A percentile compares a stretch with the other conserved stretches of the same genome.
Evolutionary conservation across 1,140 invertebrate genomes (phyloP).

Genomic region (Oryzaephilus surinamensis): DNA sequence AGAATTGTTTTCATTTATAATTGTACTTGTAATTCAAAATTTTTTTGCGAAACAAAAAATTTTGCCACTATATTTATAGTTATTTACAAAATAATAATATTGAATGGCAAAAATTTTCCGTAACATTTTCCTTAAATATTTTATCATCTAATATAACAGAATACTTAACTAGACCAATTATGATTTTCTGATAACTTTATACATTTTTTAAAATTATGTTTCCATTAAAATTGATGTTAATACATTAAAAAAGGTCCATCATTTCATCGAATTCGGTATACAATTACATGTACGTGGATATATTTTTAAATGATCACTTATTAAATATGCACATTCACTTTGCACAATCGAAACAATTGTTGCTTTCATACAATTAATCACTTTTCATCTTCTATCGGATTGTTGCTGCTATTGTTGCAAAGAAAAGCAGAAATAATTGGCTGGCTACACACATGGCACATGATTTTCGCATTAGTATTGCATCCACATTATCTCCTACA

Average conservation of each 20-base stretch:
- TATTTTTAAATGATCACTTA: constrained; percentile 10
- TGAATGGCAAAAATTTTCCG: constrained; percentile 3
- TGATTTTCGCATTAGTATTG: constrained; percentile 34
- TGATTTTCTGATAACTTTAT: constrained; percentile 9
- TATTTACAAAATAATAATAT: constrained; percentile 4
- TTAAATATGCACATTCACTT: constrained; percentile 6
- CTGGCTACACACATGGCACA: constrained; percentile 33
- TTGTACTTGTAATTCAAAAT: constrained; percentile 10
- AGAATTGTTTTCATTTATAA: too few relatives aligned
- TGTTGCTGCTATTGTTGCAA: constrained; percentile 21
- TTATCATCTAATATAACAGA: not conserved
- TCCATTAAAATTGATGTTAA: constrained; percentile 8
- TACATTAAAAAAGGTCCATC: constrained; percentile 7
- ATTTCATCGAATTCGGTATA: constrained; percentile 3
- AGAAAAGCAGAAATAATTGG: constrained; percentile 29
- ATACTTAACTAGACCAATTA: constrained; percentile 5
- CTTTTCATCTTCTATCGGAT: constrained; percentile 29
- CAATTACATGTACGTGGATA: constrained; percentile 4
- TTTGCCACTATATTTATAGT: constrained; percentile 1
- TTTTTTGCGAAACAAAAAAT: constrained; percentile 6
- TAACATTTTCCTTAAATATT: constrained; percentile 3
- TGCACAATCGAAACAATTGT: constrained; percentile 4
- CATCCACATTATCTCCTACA: constrained; percentile 34
- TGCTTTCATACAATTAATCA: constrained; percentile 1
- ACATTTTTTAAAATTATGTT: constrained; percentile 9